Base-by-base conservation (phyloP, 2,113 vertebrate genomes). In the Parotia lawesii region DNA sequence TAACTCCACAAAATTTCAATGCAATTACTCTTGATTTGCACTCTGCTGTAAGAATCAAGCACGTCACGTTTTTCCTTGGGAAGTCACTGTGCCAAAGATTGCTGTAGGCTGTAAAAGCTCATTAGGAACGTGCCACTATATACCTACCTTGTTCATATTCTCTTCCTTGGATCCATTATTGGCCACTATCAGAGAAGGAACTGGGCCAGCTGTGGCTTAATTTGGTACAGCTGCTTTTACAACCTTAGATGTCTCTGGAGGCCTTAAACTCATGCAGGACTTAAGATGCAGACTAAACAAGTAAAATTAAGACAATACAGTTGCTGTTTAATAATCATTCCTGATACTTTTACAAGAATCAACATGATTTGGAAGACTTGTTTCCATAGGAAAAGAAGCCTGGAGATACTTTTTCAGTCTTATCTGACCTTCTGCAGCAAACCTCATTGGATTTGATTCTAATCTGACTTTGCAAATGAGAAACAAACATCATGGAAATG, bases 391-490 rank as follows among this genome's bases (percentile, higher is more conserved):
- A 35, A 86, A 57, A 95, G 69, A 87, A 57, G 64, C 82, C 94
- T 80, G 54, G 72, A 93, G 78, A 77, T 77, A 64, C 60, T 86
- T 31, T 78, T 95, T 93, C 61, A 23, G 69, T 90, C 65, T 95
- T 92, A 94, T 88, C 71, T 90, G 72, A 70, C 81, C 79, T 94
- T 77, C 67, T 93, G 57, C 28, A 92, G 31, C 40, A 97, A 95
- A 88, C 48, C 16, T 87, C 64, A 45, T 7, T 60, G 48, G 28
- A 62, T 83, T 77, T 81, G 67, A 93, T 83, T 74, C 31, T 88
- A 79, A 94, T 93, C 75, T 93, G 47, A 40, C 45, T 64, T 89
- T 77, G 40, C 47, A 93, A 71, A 76, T 67, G 79, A 67, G 78
- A 87, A 80, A 58, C 4, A 93, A 86, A 88, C 57, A 81, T 88